Evolutionary conservation across 2,113 vertebrate genomes (phyloP).

Genomic region (Tinamus guttatus): DNA sequence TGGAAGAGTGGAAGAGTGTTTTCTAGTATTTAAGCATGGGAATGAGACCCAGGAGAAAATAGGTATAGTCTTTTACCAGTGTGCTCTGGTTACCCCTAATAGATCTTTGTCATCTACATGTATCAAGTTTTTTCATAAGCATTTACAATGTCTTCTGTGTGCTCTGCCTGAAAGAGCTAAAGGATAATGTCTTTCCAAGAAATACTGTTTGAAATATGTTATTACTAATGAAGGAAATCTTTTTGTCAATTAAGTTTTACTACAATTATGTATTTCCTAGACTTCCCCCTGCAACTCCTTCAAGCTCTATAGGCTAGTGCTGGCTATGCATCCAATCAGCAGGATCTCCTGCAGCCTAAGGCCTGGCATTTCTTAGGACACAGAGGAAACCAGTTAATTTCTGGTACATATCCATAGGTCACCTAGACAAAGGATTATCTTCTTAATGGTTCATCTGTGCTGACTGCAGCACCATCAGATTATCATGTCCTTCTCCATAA

Average conservation of each 20-base stretch:
- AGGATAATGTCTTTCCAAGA: neutral
- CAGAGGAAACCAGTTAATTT: neutral
- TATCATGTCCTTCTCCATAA: neutral
- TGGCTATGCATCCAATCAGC: neutral
- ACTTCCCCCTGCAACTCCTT: neutral
- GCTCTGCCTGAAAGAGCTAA: neutral
- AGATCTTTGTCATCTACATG: neutral
- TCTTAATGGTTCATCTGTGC: neutral
- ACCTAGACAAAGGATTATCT: neutral
- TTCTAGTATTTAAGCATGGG: neutral
- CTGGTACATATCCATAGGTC: neutral
- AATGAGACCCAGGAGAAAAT: neutral
- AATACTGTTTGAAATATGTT: neutral
- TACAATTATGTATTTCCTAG: neutral
- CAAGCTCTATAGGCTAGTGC: neutral
- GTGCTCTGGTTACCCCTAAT: rapidly evolving
- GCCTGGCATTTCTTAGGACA: neutral
- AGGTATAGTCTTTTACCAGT: neutral
- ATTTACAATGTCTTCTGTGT: neutral
- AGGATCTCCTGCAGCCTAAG: neutral
- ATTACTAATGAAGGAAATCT: neutral
- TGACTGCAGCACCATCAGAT: neutral
- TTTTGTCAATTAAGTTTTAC: neutral
- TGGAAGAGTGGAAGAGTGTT: neutral
- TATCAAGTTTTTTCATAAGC: neutral